A percentile compares a stretch with the other conserved stretches of the same genome.
Evolutionary conservation across 2,113 vertebrate genomes (phyloP).

Genomic region (Sturnus vulgaris): DNA sequence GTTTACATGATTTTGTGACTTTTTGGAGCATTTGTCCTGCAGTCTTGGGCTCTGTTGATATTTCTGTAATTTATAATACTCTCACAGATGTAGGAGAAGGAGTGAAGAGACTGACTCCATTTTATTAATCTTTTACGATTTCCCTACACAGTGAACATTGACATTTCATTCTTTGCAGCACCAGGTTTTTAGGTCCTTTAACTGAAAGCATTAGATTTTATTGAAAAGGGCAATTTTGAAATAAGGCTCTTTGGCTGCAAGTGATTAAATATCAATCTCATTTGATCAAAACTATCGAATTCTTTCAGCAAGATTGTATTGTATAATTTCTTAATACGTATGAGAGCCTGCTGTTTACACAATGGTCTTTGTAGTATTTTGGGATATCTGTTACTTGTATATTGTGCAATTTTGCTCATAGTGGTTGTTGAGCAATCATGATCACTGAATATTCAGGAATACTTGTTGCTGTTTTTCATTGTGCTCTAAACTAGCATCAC

Average conservation of each 20-base stretch:
- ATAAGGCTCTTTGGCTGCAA: not conserved
- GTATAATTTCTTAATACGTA: not conserved
- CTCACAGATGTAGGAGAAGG: not conserved
- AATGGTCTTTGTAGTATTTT: not conserved
- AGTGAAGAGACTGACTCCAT: not conserved
- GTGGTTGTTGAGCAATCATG: not conserved
- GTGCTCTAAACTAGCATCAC: not conserved
- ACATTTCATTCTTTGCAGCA: not conserved
- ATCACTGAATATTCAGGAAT: not conserved
- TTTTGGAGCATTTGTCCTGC: not conserved
- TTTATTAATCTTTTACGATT: not conserved
- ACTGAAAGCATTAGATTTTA: not conserved
- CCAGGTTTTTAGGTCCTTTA: not conserved
- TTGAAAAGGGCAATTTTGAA: constrained; percentile 26
- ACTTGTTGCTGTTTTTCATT: not conserved
- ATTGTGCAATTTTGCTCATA: not conserved
- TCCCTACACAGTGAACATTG: not conserved
- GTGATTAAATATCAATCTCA: constrained; percentile 13
- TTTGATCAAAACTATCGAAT: constrained; percentile 2
- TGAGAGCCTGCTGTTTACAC: not conserved
- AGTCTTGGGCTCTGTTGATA: not conserved
- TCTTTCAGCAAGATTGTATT: not conserved
- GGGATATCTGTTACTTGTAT: not conserved
- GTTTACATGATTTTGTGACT: not conserved
- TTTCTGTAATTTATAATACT: not conserved